Evolutionary conservation across 2,888 invertebrate species (phyloP).

Genomic region (Nezara viridula): DNA sequence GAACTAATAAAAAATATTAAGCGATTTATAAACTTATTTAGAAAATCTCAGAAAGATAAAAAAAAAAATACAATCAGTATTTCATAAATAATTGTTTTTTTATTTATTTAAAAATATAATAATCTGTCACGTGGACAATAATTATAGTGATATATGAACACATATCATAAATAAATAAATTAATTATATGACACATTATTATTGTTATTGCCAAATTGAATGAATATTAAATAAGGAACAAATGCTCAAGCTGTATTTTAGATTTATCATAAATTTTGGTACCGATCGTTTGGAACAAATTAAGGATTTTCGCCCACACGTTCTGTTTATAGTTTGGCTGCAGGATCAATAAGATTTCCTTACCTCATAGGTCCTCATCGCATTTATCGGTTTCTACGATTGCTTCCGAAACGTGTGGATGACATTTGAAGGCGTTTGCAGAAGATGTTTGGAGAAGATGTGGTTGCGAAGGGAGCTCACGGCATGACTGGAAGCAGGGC

Average conservation of each 20-base stretch:
- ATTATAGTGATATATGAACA: no score
- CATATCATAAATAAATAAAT: no score
- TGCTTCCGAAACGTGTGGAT: not conserved
- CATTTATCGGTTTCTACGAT: not conserved
- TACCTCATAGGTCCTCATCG: not conserved
- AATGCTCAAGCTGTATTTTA: not conserved
- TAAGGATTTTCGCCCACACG: not conserved
- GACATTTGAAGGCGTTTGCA: conserved; percentile 1
- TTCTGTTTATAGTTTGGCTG: not conserved
- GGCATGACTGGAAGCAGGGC: not conserved
- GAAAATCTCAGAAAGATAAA: no score
- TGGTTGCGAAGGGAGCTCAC: not conserved
- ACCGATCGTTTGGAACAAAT: not conserved
- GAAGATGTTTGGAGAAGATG: not conserved
- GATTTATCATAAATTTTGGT: not conserved
- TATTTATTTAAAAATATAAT: no score
- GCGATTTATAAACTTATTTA: no score
- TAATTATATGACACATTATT: no score
- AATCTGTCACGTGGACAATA: no score
- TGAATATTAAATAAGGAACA: not conserved
- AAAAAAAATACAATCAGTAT: no score
- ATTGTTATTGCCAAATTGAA: not conserved
- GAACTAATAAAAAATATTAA: no score
- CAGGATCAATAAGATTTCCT: not conserved
- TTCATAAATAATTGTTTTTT: no score